phyloP scores from a whole-genome alignment of 1,140 invertebrate species.

The Homarus americanus region DNA sequence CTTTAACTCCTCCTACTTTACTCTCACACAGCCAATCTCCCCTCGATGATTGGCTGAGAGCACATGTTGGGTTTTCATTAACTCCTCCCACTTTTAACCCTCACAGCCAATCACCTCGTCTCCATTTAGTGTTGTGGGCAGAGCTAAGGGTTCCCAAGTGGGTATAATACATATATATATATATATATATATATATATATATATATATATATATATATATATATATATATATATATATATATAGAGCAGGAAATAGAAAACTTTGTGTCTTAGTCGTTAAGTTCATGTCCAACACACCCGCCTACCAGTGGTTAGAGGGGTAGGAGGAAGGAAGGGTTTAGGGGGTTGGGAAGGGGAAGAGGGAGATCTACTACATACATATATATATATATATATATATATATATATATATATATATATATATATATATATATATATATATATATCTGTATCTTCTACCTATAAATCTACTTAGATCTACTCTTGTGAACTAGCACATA shows the following conservation, averaged over 20 bases:
- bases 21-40: too few species aligned
- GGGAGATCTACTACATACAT: too few species aligned
- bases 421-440: constrained; percentile 6
- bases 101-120: constrained; percentile 54
- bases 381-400: constrained; percentile 2
- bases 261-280: too few species aligned
- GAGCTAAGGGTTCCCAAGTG: constrained; percentile 24
- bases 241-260: too few species aligned
- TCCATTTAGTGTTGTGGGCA: constrained; percentile 23
- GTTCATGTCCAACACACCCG: too few species aligned
- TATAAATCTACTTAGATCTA: not conserved
- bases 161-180: not conserved
- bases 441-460: not conserved
- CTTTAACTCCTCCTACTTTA: too few species aligned
- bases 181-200: constrained; percentile 16
- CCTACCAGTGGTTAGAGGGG: too few species aligned
- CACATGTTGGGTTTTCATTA: too few species aligned
- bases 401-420: constrained; percentile 18
- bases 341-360: too few species aligned
- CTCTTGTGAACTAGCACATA: constrained; percentile 54
- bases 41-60: too few species aligned
- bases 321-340: too few species aligned
- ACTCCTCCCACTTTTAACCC: not conserved
- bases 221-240: not conserved
- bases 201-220: constrained; percentile 12